These are phyloP conservation scores for Cecropterus lyciades DNA, from an alignment of 1,140 invertebrate species.

Conservation along the genomic window DNA sequence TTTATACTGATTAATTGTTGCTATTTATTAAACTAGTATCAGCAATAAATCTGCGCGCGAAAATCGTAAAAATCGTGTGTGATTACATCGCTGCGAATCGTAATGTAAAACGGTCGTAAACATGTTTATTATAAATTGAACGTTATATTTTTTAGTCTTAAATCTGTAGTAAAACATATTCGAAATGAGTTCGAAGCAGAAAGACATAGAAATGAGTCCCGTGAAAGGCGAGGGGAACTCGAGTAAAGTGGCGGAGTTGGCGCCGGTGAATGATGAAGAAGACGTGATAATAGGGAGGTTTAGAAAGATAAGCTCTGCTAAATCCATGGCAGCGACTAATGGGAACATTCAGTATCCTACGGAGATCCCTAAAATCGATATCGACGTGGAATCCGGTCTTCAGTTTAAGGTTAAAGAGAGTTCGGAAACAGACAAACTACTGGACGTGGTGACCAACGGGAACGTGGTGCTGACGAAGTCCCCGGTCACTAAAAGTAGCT, in stretches of 20 bases:
- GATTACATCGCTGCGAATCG: neutral
- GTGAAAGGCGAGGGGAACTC: constrained; percentile 51
- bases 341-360: constrained; percentile 75
- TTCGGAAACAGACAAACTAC: constrained; percentile 57
- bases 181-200: constrained; percentile 66
- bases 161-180: neutral
- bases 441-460: constrained; percentile 49
- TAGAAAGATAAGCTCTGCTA: constrained; percentile 82
- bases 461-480: constrained; percentile 50
- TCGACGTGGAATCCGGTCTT: constrained; percentile 68
- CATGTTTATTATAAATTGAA: constrained; percentile 49
- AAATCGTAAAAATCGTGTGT: constrained; percentile 13
- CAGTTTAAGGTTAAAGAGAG: constrained; percentile 63
- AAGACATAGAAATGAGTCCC: constrained; percentile 74
- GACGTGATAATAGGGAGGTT: constrained; percentile 82
- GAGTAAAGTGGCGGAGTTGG: constrained; percentile 42
- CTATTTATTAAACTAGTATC: neutral
- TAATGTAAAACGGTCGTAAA: constrained; percentile 3
- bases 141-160: constrained; percentile 12
- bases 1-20: neutral
- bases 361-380: constrained; percentile 62
- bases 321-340: constrained; percentile 82
- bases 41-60: constrained; percentile 6
- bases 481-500: constrained; percentile 85
- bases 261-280: constrained; percentile 69